Conservation (phyloP, 2,888 invertebrate species). For the Pammene fasciana region DNA sequence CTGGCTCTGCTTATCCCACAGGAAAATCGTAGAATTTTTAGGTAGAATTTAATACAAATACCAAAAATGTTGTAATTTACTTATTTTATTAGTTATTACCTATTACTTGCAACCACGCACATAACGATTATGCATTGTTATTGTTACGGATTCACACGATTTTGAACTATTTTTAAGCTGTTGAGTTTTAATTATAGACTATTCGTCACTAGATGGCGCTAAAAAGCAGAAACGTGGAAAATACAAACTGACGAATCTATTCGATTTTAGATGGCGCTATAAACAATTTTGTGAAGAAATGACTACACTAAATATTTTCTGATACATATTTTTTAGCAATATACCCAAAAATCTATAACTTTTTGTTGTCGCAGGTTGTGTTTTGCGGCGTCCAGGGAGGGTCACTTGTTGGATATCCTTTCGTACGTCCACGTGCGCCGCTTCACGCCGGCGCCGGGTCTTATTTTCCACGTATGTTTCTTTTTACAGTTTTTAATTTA, state of each 20-base stretch:
- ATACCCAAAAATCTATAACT: no score
- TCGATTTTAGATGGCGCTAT: slow-evolving; percentile 3
- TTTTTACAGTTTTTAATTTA: background rate
- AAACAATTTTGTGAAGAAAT: background rate
- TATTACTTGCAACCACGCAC: no score
- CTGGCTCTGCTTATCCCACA: no score
- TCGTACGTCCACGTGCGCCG: slow-evolving; percentile 96
- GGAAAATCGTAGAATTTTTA: no score
- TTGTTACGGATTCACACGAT: no score
- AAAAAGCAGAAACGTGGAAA: background rate
- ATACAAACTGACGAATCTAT: background rate
- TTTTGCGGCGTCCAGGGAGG: slow-evolving; percentile 96
- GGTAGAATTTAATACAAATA: no score
- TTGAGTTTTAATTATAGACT: background rate
- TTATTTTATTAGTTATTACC: no score
- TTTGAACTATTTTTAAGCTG: no score
- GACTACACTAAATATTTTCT: no score
- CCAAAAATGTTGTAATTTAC: no score
- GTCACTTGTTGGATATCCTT: slow-evolving; percentile 94
- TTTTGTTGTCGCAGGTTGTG: slow-evolving; percentile 85
- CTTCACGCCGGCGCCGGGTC: slow-evolving; percentile 96
- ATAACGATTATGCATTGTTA: no score
- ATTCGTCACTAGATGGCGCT: slow-evolving; percentile 26
- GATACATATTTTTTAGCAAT: no score
- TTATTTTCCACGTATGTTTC: slow-evolving; percentile 94